Conservation (phyloP, 2,797 vertebrate species). For the Percopsis omiscomaycus region DNA sequence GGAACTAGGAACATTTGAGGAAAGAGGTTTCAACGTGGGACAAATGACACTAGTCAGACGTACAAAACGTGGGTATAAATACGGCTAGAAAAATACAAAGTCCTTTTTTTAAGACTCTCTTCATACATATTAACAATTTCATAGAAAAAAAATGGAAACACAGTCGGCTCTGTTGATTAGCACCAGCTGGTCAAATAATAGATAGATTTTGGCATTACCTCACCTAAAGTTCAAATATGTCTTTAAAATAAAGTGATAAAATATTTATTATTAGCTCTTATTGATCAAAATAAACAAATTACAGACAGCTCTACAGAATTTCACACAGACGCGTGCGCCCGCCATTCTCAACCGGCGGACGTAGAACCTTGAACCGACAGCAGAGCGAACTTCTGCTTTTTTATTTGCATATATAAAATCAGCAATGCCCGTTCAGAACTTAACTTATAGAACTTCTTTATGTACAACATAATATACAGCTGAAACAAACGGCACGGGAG, state of each 20-base stretch:
- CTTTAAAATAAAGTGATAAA: conserved; percentile 70
- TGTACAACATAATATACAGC: conserved; percentile 58
- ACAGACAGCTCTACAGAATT: conserved; percentile 43
- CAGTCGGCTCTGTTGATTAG: conserved; percentile 70
- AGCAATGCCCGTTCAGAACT: conserved; percentile 68
- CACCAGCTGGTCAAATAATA: conserved; percentile 78
- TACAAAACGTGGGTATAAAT: conserved; percentile 95
- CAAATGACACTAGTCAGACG: conserved; percentile 80
- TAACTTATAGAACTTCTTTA: conserved; percentile 58
- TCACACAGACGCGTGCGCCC: conserved; percentile 36
- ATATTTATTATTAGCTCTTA: conserved; percentile 59
- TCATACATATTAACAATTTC: conserved; percentile 85
- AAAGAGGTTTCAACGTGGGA: conserved; percentile 78
- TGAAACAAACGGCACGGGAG: conserved; percentile 53
- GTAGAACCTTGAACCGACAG: conserved; percentile 47
- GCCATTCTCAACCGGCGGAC: conserved; percentile 51
- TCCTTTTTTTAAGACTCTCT: conserved; percentile 85
- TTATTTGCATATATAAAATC: conserved; percentile 63
- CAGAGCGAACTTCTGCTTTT: conserved; percentile 46
- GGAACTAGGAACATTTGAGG: conserved; percentile 72
- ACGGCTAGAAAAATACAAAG: conserved; percentile 94
- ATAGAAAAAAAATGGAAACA: conserved; percentile 72
- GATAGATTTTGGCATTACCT: conserved; percentile 66
- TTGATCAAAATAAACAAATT: conserved; percentile 66
- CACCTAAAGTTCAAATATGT: conserved; percentile 63